phyloP scores from a whole-genome alignment of 2,113 vertebrate species.

The Podocnemis expansa region DNA sequence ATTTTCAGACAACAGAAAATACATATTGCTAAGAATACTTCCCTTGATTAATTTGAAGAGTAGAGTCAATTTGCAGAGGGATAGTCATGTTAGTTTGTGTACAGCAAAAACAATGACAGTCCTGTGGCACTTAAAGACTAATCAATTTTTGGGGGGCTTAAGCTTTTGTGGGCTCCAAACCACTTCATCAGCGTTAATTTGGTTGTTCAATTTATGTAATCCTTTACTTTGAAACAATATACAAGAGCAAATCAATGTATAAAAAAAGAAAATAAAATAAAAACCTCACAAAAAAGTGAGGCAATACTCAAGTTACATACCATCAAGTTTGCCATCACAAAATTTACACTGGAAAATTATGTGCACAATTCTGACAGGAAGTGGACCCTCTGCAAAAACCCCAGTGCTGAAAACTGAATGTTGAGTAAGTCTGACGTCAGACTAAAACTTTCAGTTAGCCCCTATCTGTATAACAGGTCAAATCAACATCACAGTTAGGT shows the following conservation, averaged over 20 bases:
- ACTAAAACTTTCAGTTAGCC: not conserved
- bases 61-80: conserved; percentile 57
- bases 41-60: conserved; percentile 56
- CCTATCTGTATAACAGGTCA: not conserved
- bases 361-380: rapidly evolving
- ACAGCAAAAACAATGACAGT: too few species aligned
- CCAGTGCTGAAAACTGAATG: not conserved
- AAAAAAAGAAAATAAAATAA: conserved; percentile 7
- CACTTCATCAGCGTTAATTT: too few species aligned
- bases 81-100: too few species aligned
- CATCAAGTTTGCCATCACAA: not conserved
- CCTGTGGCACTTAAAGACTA: too few species aligned
- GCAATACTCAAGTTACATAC: not conserved
- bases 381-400: not conserved
- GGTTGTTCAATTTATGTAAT: conserved; percentile 55
- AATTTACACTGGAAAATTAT: rapidly evolving
- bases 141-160: too few species aligned
- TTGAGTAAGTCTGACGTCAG: not conserved
- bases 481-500: rapidly evolving
- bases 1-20: conserved; percentile 66
- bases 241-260: not conserved
- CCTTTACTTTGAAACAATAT: conserved; percentile 46
- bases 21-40: conserved; percentile 54
- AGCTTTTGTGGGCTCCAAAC: too few species aligned
- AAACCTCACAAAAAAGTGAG: not conserved